These are phyloP conservation scores for Empidonax alnorum DNA, from an alignment of 2,113 vertebrate genomes.

Conservation along the genomic window DNA sequence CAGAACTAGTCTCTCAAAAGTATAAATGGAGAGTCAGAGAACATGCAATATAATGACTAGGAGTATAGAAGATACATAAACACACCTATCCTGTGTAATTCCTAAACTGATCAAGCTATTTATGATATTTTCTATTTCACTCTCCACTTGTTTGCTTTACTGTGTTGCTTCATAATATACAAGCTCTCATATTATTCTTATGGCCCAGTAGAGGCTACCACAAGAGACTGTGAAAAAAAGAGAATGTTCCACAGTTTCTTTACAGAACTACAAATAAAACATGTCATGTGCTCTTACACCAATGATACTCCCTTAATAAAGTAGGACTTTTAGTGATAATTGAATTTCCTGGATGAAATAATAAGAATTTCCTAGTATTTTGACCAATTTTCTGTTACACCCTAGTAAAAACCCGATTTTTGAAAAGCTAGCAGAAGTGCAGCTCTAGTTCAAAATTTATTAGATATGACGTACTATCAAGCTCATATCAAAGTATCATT, in stretches of 20 bases:
- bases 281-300: not conserved
- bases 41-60: not conserved
- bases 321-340: not conserved
- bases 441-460: not conserved
- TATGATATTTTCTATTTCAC: not conserved
- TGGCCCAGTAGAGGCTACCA: not conserved
- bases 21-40: not conserved
- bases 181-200: not conserved
- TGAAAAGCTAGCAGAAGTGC: not conserved
- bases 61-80: not conserved
- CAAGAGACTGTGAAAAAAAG: not conserved
- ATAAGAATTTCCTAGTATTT: not conserved
- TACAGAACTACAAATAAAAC: not conserved
- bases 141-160: not conserved
- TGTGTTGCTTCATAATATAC: not conserved
- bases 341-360: not conserved
- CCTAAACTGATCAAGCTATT: not conserved
- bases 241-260: not conserved
- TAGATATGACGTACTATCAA: not conserved
- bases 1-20: not conserved
- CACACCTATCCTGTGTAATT: not conserved
- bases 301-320: not conserved
- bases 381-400: not conserved
- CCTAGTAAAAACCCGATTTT: not conserved
- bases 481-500: constrained; percentile 8